Evolutionary conservation across 2,797 vertebrate genomes (phyloP).

Genomic region (Moxostoma hubbsi): DNA sequence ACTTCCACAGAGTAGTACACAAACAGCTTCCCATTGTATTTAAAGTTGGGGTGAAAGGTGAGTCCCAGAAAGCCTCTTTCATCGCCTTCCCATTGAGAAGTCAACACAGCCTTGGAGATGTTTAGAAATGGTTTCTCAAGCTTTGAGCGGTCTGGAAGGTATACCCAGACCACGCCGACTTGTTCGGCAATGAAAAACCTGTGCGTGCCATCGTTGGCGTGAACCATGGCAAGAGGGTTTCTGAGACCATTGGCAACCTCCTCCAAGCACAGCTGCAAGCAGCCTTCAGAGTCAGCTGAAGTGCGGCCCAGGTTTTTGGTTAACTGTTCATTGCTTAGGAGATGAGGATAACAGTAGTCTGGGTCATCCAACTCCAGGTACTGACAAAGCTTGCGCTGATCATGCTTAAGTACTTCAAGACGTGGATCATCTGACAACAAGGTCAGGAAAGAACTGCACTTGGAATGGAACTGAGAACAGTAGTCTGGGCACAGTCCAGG

Average conservation of each 20-base stretch:
- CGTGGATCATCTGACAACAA: constrained; percentile 77
- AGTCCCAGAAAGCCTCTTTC: constrained; percentile 94
- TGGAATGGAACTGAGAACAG: constrained; percentile 82
- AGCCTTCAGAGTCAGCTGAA: constrained; percentile 80
- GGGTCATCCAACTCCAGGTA: constrained; percentile 83
- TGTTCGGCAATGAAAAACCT: constrained; percentile 94
- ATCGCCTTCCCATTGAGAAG: constrained; percentile 95
- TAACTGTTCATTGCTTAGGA: constrained; percentile 82
- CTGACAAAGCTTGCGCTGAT: constrained; percentile 79
- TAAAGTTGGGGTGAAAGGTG: constrained; percentile 88
- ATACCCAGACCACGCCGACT: constrained; percentile 92
- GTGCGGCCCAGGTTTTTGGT: constrained; percentile 85
- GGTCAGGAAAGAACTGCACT: constrained; percentile 80
- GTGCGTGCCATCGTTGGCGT: constrained; percentile 90
- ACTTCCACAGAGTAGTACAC: constrained; percentile 94
- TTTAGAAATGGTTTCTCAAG: constrained; percentile 90
- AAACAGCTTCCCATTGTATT: constrained; percentile 88
- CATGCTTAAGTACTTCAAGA: constrained; percentile 72
- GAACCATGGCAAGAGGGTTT: constrained; percentile 93
- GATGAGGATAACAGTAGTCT: constrained; percentile 92
- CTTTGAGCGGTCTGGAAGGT: constrained; percentile 84
- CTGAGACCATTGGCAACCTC: constrained; percentile 89
- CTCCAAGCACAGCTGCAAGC: constrained; percentile 89
- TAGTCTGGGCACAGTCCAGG: constrained; percentile 93
- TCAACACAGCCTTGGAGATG: constrained; percentile 86